Percentiles rank a stretch among this genome's conserved stretches.
These are phyloP conservation scores for Centropyge bicolor DNA, from an alignment of 2,797 vertebrate genomes.

Conservation along the genomic window DNA sequence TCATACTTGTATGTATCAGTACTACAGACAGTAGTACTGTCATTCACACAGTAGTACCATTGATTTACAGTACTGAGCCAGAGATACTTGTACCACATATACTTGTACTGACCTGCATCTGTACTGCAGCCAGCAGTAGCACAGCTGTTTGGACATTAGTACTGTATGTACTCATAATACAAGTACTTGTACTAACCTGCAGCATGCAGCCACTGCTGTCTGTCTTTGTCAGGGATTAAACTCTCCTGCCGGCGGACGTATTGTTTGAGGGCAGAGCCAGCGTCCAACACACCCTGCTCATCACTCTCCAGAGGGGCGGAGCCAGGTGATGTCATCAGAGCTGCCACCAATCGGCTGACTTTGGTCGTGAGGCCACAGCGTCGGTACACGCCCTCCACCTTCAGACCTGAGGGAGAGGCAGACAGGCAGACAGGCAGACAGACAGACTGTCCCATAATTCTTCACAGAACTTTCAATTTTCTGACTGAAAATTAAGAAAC, in stretches of 20 bases:
- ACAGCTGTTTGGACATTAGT: neutral
- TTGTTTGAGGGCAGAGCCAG: constrained; percentile 80
- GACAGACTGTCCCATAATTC: neutral
- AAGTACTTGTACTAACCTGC: constrained; percentile 67
- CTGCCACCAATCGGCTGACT: constrained; percentile 75
- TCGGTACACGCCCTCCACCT: constrained; percentile 84
- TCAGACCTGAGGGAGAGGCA: constrained; percentile 75
- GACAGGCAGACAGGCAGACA: neutral
- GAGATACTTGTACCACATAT: neutral
- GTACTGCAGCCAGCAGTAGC: constrained; percentile 63
- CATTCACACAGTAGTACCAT: neutral
- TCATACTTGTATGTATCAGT: no score
- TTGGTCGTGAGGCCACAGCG: constrained; percentile 81
- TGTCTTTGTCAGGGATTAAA: constrained; percentile 66
- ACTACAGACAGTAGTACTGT: neutral
- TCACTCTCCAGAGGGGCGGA: constrained; percentile 69
- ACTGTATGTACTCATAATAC: neutral
- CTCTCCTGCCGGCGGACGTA: constrained; percentile 72
- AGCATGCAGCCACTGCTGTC: constrained; percentile 75
- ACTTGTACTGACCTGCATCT: constrained; percentile 72
- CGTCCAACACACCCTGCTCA: constrained; percentile 80
- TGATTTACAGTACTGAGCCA: neutral
- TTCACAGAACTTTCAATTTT: no score
- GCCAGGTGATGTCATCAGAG: constrained; percentile 68
- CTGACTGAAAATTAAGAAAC: neutral